phyloP scores from a whole-genome alignment of 92 coral and sea anemone species.

The Hydrozoanthus gracilis region DNA sequence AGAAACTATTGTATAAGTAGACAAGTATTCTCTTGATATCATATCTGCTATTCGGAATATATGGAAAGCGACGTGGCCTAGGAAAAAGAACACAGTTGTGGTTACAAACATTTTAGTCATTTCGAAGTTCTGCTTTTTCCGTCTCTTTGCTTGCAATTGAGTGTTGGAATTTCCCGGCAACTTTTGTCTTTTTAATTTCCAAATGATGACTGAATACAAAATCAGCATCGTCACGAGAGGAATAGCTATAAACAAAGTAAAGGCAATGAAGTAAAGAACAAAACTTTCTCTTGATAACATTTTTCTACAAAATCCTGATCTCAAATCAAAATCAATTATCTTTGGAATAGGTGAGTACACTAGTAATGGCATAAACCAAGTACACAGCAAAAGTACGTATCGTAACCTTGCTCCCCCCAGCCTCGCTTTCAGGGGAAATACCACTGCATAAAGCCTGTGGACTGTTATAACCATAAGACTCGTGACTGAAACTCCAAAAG shows the following conservation, averaged over 20 bases:
- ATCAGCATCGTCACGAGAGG: neutral
- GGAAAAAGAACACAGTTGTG: neutral
- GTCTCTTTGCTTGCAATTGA: neutral
- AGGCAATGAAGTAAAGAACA: neutral
- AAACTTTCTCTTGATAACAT: too few relatives aligned
- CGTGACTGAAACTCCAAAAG: too few relatives aligned
- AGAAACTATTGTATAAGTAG: too few relatives aligned
- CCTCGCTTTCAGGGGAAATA: neutral
- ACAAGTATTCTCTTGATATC: neutral
- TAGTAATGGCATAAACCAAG: neutral
- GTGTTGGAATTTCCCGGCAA: neutral
- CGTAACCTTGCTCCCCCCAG: neutral
- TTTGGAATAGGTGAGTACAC: neutral
- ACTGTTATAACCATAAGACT: neutral
- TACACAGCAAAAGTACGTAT: neutral
- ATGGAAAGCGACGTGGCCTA: neutral
- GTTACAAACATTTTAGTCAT: neutral
- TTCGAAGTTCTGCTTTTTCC: neutral
- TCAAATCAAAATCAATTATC: neutral
- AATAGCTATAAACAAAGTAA: neutral
- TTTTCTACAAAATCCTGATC: neutral
- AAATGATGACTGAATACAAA: neutral
- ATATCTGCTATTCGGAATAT: neutral
- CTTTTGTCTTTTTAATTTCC: neutral
- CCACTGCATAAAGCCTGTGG: constrained; percentile 13